Percentiles rank a stretch among this genome's conserved stretches.
phyloP scores from a whole-genome alignment of 2,113 vertebrate genomes.

The Paedocypris sp. region DNA sequence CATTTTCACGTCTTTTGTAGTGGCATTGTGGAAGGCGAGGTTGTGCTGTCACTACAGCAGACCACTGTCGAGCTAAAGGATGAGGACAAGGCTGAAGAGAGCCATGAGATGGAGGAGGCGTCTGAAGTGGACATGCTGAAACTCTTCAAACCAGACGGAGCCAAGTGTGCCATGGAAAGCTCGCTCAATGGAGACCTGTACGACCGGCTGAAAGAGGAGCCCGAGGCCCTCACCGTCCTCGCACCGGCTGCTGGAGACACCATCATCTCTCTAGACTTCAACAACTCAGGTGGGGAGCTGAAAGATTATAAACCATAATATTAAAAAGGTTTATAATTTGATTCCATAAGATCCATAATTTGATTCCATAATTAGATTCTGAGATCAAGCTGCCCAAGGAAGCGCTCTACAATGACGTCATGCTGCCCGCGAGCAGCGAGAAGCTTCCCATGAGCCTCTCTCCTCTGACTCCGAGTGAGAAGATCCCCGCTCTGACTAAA shows the following conservation, averaged over 20 bases:
- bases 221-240: conserved; percentile 81
- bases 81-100: conserved; percentile 15
- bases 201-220: conserved; percentile 73
- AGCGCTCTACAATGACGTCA: conserved; percentile 90
- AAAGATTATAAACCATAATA: too few relatives aligned
- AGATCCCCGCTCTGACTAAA: conserved; percentile 64
- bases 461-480: conserved; percentile 72
- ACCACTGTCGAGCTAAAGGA: conserved; percentile 39
- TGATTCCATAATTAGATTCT: conserved; percentile 60
- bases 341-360: too few relatives aligned
- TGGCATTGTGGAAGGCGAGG: conserved; percentile 83
- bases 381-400: conserved; percentile 79
- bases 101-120: conserved; percentile 23
- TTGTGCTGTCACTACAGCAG: conserved; percentile 90
- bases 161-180: neutral
- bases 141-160: conserved; percentile 21
- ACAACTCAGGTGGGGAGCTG: conserved; percentile 59
- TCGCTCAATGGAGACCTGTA: conserved; percentile 29
- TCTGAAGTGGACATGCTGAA: conserved; percentile 13
- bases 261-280: conserved; percentile 87
- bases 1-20: conserved; percentile 48
- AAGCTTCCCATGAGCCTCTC: conserved; percentile 79
- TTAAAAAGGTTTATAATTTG: too few relatives aligned
- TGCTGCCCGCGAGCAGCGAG: conserved; percentile 84
- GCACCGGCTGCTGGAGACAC: conserved; percentile 91